These are phyloP conservation scores for Cyrtonyx montezumae DNA, from an alignment of 2,113 vertebrate species.

Conservation along the genomic window DNA sequence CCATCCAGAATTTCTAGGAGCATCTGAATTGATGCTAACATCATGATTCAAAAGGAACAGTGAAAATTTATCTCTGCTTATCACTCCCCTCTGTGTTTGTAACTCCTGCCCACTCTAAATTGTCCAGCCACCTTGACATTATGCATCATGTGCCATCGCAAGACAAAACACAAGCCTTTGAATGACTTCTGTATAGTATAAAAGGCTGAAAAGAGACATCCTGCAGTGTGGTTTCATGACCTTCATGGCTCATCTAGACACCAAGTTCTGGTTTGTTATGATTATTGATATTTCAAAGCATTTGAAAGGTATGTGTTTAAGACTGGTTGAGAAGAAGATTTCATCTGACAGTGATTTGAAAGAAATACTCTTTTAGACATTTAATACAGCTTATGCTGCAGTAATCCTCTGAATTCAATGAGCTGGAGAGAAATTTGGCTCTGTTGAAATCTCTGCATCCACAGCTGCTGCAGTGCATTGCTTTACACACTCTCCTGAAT, in stretches of 20 bases:
- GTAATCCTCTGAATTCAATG: conserved; percentile 31
- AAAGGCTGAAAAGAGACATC: not conserved
- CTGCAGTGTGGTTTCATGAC: not conserved
- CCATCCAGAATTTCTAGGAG: not conserved
- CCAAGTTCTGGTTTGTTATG: not conserved
- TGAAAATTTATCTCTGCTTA: not conserved
- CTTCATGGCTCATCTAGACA: not conserved
- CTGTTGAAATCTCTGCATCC: not conserved
- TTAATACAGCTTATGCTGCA: conserved; percentile 24
- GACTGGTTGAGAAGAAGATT: not conserved
- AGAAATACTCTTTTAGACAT: conserved; percentile 8
- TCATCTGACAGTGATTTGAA: conserved; percentile 1
- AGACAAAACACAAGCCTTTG: not conserved
- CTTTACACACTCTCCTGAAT: rapidly evolving
- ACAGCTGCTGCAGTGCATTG: not conserved
- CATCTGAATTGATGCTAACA: not conserved
- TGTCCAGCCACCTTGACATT: not conserved
- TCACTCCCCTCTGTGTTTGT: not conserved
- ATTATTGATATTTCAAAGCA: not conserved
- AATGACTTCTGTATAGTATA: not conserved
- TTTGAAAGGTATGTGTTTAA: not conserved
- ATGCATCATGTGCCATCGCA: not conserved
- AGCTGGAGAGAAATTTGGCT: not conserved
- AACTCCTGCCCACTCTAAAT: not conserved
- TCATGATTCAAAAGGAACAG: not conserved